Percentiles rank a stretch among this genome's conserved stretches.
phyloP scores from a whole-genome alignment of 2,888 invertebrate species.

The Bursaphelenchus okinawaensis region DNA sequence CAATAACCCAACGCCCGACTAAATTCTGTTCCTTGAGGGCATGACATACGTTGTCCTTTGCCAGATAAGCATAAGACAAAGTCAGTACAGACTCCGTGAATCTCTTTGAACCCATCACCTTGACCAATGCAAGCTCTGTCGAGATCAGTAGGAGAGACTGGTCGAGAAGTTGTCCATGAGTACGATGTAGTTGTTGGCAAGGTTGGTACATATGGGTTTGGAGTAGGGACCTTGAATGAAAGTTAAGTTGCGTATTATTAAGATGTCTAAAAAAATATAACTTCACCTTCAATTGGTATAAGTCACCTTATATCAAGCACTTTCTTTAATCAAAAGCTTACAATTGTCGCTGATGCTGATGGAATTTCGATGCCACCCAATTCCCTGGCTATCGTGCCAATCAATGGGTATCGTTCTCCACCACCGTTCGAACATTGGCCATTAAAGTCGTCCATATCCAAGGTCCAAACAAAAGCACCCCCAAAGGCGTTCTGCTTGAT shows the following conservation, averaged over 20 bases:
- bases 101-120: constrained; percentile 39
- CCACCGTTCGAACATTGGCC: constrained; percentile 47
- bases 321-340: background rate
- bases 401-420: constrained; percentile 53
- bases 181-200: constrained; percentile 3
- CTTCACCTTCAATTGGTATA: constrained; percentile 4
- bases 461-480: constrained; percentile 58
- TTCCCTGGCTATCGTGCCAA: constrained; percentile 49
- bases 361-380: constrained; percentile 44
- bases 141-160: background rate
- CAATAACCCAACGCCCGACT: constrained; percentile 39
- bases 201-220: constrained; percentile 12
- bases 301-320: constrained; percentile 12
- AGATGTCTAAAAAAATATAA: no score
- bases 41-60: constrained; percentile 30
- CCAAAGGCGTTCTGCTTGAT: constrained; percentile 49
- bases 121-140: constrained; percentile 35
- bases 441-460: constrained; percentile 57
- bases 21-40: constrained; percentile 45
- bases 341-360: constrained; percentile 15
- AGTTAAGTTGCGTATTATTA: no score
- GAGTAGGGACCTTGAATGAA: constrained; percentile 5
- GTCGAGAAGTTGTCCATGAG: background rate
- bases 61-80: constrained; percentile 47
- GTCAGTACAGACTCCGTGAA: constrained; percentile 26